These are phyloP conservation scores for Balaenoptera acutorostrata DNA, from an alignment of 2,113 vertebrate species.

Conservation along the genomic window DNA sequence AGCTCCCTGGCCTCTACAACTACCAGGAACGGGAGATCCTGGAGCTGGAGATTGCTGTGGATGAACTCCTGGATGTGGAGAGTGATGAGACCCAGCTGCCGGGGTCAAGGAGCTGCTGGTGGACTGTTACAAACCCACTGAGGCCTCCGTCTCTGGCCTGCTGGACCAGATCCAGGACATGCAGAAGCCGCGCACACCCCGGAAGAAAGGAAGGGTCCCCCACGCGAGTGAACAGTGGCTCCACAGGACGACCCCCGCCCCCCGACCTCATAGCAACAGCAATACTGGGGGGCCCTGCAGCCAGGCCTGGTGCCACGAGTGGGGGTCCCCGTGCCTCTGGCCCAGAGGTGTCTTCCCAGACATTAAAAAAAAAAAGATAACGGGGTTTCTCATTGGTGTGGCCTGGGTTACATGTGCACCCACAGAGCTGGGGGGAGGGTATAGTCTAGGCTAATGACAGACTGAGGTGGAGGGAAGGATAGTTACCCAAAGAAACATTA, in stretches of 20 bases:
- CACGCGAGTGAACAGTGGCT: constrained; percentile 43
- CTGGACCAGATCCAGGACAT: constrained; percentile 92
- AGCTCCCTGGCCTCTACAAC: constrained; percentile 91
- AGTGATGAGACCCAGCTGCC: constrained; percentile 85
- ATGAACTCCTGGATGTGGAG: constrained; percentile 91
- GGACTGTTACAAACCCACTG: constrained; percentile 93
- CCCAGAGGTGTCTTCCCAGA: constrained; percentile 48
- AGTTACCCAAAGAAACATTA: neutral
- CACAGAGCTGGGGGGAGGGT: neutral
- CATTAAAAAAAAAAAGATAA: neutral
- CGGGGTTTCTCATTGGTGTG: neutral
- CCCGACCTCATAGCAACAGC: constrained; percentile 64
- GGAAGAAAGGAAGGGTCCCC: constrained; percentile 88
- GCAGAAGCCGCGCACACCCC: constrained; percentile 94
- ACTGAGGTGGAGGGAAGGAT: neutral
- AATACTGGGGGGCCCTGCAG: constrained; percentile 47
- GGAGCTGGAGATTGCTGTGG: constrained; percentile 92
- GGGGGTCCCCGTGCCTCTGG: constrained; percentile 48
- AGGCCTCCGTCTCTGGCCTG: constrained; percentile 90
- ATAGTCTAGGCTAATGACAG: neutral
- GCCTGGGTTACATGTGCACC: neutral
- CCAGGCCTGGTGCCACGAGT: constrained; percentile 58
- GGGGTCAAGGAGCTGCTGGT: constrained; percentile 92
- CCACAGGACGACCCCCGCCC: constrained; percentile 66
- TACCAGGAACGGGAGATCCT: constrained; percentile 89